Base-by-base conservation (phyloP, 2,888 invertebrate species). In the Tanypteryx hageni region DNA sequence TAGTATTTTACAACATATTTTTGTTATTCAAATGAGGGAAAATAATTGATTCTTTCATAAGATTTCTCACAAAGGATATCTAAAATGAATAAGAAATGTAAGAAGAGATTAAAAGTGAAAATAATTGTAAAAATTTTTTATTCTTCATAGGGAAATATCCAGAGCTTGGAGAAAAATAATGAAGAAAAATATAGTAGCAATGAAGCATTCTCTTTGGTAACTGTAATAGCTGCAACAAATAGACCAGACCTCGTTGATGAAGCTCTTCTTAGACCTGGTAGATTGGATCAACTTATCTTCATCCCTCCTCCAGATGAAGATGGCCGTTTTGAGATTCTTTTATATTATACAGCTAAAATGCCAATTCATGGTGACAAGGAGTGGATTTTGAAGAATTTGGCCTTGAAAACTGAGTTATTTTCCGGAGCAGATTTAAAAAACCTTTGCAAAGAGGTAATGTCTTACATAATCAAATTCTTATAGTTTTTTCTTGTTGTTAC, bases 151-250 rank as follows among this genome's bases (percentile, higher is more conserved):
- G 16, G 22, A 85, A 56, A 85, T 92, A 16, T 93, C 93, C 89
- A 82, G 92, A 0, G 93, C 58, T 27, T 91, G 92, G 14, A 76
- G 83, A 59, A 92, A 89, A 59, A 22, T 68, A 59, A 92, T 22
- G 64, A 76, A 31, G 57, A 22, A 44, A 57, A 92, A 58, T 94
- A 93, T 93, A 94, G 93, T 92, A 94, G 95, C 0, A 5, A 0
- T 18, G 64, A 68, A 3, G 44, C 64, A 64, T 89, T 18, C 9
- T 64, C 89, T 16, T 64, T n/a, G n/a, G 89, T 89, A 64, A 94
- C 97, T 5, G 96, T 97, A 0, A 96, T 97, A 58, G 97, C 96
- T 8, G 97, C 97, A 13, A 97, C 97, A 81, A 97, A 97, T 94
- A 95, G 97, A 14, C 97, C 96, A 0, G 96, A 97, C 93, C 95